Percentiles rank a stretch among this genome's conserved stretches.
Evolutionary conservation across 2,888 invertebrate species (phyloP).

Genomic region (Clivina fossor): DNA sequence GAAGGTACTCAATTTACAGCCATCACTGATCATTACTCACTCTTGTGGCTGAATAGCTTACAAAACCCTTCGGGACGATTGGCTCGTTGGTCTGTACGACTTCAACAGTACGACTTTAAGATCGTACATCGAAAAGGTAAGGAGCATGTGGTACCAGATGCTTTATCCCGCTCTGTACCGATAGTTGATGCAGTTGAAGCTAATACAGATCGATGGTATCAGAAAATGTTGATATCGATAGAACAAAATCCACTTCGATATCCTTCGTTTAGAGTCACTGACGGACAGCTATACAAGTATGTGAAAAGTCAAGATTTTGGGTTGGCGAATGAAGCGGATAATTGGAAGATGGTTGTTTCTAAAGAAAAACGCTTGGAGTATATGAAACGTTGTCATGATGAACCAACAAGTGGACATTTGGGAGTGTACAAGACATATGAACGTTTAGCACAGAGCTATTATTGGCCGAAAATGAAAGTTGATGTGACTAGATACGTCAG

Average conservation of each 20-base stretch:
- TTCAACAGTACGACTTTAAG: conserved; percentile 41
- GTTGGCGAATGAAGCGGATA: conserved; percentile 23
- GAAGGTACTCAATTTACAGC: conserved; percentile 13
- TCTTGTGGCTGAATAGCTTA: not conserved
- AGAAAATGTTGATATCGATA: conserved; percentile 4
- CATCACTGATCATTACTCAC: conserved; percentile 10
- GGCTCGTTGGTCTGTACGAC: not conserved
- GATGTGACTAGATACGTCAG: conserved; percentile 41
- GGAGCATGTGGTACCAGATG: conserved; percentile 45
- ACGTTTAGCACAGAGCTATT: conserved; percentile 36
- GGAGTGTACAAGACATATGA: conserved; percentile 41
- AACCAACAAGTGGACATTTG: conserved; percentile 40
- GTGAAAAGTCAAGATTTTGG: conserved; percentile 18
- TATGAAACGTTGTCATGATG: conserved; percentile 40
- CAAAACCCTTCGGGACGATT: not conserved
- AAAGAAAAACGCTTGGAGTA: conserved; percentile 21
- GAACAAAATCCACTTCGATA: conserved; percentile 17
- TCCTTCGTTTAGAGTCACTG: conserved; percentile 29
- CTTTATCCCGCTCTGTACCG: conserved; percentile 39
- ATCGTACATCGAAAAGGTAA: conserved; percentile 43
- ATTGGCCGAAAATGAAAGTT: conserved; percentile 42
- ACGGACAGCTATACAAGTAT: conserved; percentile 20
- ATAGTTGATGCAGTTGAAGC: conserved; percentile 1
- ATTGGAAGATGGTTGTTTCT: conserved; percentile 39
- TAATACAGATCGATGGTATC: conserved; percentile 28